phyloP scores from a whole-genome alignment of 2,888 invertebrate genomes.

The Drosophila rubida region DNA sequence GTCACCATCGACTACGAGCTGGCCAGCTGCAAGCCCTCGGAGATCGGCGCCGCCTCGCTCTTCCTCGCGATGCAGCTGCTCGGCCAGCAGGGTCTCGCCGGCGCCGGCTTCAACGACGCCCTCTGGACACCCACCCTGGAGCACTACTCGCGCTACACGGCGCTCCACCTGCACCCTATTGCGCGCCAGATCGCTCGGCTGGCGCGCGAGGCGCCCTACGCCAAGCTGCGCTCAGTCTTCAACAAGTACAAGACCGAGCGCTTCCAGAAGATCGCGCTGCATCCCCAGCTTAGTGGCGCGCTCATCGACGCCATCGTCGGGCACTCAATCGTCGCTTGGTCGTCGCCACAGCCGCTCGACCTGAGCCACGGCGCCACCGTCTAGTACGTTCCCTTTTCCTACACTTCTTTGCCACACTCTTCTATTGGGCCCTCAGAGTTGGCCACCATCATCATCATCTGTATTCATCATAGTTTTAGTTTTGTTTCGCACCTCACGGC shows the following conservation, averaged over 20 bases:
- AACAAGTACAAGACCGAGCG: slow-evolving; percentile 88
- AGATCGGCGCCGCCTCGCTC: slow-evolving; percentile 85
- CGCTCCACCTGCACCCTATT: slow-evolving; percentile 89
- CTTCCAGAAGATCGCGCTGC: slow-evolving; percentile 88
- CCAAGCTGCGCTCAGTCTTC: slow-evolving; percentile 89
- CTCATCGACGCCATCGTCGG: no score
- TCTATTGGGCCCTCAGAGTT: no score
- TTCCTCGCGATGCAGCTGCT: slow-evolving; percentile 82
- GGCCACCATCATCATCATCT: no score
- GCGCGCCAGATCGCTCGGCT: slow-evolving; percentile 89
- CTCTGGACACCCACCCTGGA: slow-evolving; percentile 91
- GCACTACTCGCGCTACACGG: slow-evolving; percentile 91
- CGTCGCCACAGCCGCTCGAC: no score
- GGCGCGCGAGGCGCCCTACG: slow-evolving; percentile 88
- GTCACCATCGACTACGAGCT: slow-evolving; percentile 93
- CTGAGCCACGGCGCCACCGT: no score
- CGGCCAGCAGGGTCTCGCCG: slow-evolving; percentile 61
- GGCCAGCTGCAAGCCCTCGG: slow-evolving; percentile 92
- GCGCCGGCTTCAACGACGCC: slow-evolving; percentile 82
- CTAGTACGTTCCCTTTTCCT: no score
- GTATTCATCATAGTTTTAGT: no score
- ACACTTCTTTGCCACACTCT: no score
- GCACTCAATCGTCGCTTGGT: no score
- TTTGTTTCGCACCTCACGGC: no score
- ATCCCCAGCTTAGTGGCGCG: slow-evolving; percentile 86